Base-by-base conservation (phyloP, 2,113 vertebrate species). In the Gopherus evgoodei region DNA sequence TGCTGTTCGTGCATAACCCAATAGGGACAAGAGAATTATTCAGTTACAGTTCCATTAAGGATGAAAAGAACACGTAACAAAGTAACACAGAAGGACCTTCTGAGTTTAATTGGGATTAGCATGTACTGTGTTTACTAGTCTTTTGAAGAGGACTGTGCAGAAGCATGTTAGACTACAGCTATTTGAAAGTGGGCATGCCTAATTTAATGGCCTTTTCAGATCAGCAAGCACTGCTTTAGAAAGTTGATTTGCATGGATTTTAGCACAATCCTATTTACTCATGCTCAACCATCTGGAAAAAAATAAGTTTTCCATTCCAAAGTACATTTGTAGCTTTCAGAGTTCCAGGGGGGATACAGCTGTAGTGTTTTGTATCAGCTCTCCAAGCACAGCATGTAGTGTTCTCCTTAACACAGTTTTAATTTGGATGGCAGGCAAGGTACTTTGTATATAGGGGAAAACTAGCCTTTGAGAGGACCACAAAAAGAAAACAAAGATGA, bases 181-280 rank as follows among this genome's bases (percentile, higher is more conserved):
- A 9, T 86, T 69, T 96, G 89, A 97, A 97, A 97, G 89, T 94
- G 88, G 76, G 92, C 78, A 84, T 91, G 80, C 88, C 94, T 96
- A 91, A 96, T 97, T 98, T 96, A 96, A 93, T 84, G 90, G 91
- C 93, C 95, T 94, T 97, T 96, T 96, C 84, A 97, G 93, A 95
- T 97, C 90, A 93, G 95, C 84, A 83, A 80, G 96, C 94, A 92
- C 97, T 96, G 95, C 94, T 96, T 87, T 84, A 12, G 11, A 96
- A 93, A 72, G 90, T 93, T 95, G 76, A 85, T 98, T 94, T 95
- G 92, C 95, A 97, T 56, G 88, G 96, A 95, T 93, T 96, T 97
- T 91, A 96, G 94, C 92, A 86, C 94, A 97, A 81, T 54, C 11
- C 90, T 94, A 62, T 82, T 95, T 95, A 95, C 95, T 72, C 86